Evolutionary conservation across 2,113 vertebrate genomes (phyloP).

Genomic region (Rhagologus leucostigma): DNA sequence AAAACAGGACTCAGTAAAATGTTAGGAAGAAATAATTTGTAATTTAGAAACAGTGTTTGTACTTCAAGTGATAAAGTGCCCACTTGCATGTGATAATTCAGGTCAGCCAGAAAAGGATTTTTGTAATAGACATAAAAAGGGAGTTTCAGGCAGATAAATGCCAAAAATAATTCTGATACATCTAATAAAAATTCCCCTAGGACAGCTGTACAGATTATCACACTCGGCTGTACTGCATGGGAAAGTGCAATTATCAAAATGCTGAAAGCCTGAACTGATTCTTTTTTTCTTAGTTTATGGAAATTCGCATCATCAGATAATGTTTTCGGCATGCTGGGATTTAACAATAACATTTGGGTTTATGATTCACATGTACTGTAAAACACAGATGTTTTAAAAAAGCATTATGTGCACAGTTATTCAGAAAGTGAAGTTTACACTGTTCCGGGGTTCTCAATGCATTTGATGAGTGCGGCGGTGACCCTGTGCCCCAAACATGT

Average conservation of each 20-base stretch:
- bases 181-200: constrained; percentile 14
- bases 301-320: constrained; percentile 13
- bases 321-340: background rate
- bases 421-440: background rate
- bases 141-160: constrained; percentile 9
- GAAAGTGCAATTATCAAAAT: constrained; percentile 19
- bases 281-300: background rate
- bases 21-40: background rate
- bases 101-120: constrained; percentile 38
- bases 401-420: background rate
- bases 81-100: background rate
- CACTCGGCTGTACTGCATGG: background rate
- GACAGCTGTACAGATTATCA: background rate
- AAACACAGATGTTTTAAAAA: background rate
- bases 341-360: constrained; percentile 2
- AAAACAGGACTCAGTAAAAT: background rate
- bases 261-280: background rate
- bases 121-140: background rate
- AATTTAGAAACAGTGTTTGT: background rate
- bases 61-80: constrained; percentile 1
- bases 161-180: constrained; percentile 57
- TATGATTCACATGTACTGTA: background rate
- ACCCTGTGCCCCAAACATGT: background rate
- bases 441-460: background rate
- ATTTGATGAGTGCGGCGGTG: background rate